These are phyloP conservation scores for Drosophila grimshawi DNA, from an alignment of 1,140 invertebrate genomes.

Conservation along the genomic window DNA sequence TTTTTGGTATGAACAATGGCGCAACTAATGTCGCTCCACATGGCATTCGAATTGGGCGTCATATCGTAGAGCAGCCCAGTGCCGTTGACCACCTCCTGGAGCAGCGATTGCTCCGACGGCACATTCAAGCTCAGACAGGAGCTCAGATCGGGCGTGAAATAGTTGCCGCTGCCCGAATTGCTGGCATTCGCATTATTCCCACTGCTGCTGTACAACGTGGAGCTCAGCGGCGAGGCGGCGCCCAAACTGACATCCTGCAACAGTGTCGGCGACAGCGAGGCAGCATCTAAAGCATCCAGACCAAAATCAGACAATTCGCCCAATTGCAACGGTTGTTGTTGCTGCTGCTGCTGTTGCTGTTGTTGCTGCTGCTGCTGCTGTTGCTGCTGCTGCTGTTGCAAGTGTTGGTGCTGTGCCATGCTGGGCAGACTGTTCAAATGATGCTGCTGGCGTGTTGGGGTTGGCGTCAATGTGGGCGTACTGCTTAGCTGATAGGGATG, in stretches of 20 bases:
- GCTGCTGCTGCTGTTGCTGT: constrained; percentile 45
- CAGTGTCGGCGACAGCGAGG: constrained; percentile 77
- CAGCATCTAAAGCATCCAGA: constrained; percentile 76
- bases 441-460: constrained; percentile 64
- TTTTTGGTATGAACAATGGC: constrained; percentile 85
- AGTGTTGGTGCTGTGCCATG: constrained; percentile 61
- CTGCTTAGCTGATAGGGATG: constrained; percentile 61
- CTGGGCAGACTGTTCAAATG: constrained; percentile 66
- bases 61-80: constrained; percentile 68
- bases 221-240: constrained; percentile 63
- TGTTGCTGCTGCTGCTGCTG: constrained; percentile 59
- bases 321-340: constrained; percentile 52
- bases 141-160: constrained; percentile 56
- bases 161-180: constrained; percentile 21
- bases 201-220: constrained; percentile 58
- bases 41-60: constrained; percentile 77
- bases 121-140: constrained; percentile 58
- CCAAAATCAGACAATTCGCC: constrained; percentile 75
- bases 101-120: constrained; percentile 58
- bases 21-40: constrained; percentile 84
- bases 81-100: constrained; percentile 44
- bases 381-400: constrained; percentile 53
- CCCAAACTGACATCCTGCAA: constrained; percentile 79
- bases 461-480: constrained; percentile 33
- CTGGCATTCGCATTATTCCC: constrained; percentile 30